Conservation (phyloP, 2,113 vertebrate genomes). For the Malurus alboscapulatus region DNA sequence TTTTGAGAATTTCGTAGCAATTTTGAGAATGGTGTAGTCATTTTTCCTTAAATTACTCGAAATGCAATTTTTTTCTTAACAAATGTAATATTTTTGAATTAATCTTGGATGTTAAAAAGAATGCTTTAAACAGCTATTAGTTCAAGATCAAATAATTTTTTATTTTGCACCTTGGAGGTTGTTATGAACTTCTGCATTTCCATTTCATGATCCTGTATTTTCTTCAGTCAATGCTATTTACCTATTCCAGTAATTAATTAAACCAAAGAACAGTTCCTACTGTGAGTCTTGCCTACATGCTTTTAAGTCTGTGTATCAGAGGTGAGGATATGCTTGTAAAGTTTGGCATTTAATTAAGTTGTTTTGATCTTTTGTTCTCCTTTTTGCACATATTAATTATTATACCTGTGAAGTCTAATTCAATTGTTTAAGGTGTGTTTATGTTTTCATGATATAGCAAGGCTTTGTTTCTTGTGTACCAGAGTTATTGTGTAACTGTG, state of each 20-base stretch:
- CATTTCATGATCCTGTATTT: slow-evolving; percentile 52
- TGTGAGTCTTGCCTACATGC: slow-evolving; percentile 14
- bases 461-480: slow-evolving; percentile 23
- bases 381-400: slow-evolving; percentile 67
- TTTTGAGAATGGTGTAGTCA: not conserved
- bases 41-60: not conserved
- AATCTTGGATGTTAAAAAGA: not conserved
- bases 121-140: not conserved
- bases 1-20: not conserved
- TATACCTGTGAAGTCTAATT: slow-evolving; percentile 50
- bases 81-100: not conserved
- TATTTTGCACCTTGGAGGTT: slow-evolving; percentile 45
- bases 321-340: slow-evolving; percentile 57
- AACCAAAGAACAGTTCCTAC: slow-evolving; percentile 49
- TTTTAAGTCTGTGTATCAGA: slow-evolving; percentile 31
- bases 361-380: slow-evolving; percentile 65
- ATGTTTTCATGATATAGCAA: slow-evolving; percentile 44
- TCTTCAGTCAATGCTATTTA: slow-evolving; percentile 62
- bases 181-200: slow-evolving; percentile 32
- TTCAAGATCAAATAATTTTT: slow-evolving; percentile 46
- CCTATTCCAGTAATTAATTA: slow-evolving; percentile 69
- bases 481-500: slow-evolving; percentile 36
- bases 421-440: slow-evolving; percentile 48
- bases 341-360: slow-evolving; percentile 64
- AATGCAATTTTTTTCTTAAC: not conserved